Percentiles rank a stretch among this genome's conserved stretches.
Conservation (phyloP, 1,140 invertebrate species). For the Brachystomella parvula region DNA sequence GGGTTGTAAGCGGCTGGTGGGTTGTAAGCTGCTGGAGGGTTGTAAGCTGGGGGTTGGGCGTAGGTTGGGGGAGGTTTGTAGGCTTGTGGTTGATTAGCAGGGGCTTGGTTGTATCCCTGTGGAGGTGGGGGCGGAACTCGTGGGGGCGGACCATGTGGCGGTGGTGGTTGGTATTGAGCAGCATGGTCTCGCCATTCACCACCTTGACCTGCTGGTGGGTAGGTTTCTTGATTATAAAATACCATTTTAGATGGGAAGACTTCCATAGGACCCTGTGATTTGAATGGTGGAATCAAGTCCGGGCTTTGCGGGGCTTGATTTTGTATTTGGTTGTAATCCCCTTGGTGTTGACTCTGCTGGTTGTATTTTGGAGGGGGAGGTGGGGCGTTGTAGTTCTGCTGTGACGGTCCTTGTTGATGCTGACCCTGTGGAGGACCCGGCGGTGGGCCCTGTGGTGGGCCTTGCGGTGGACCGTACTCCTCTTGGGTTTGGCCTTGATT, state of each 20-base stretch:
- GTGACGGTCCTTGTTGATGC: too few relatives aligned
- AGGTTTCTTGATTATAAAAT: constrained; percentile 14
- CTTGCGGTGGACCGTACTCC: not conserved
- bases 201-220: not conserved
- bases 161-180: not conserved
- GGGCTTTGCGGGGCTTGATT: not conserved
- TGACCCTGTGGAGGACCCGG: too few relatives aligned
- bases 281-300: not conserved
- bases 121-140: not conserved
- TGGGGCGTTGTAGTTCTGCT: too few relatives aligned
- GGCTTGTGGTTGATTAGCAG: not conserved
- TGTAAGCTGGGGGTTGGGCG: not conserved
- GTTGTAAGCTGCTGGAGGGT: not conserved
- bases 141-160: not conserved
- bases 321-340: not conserved
- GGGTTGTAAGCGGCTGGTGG: not conserved
- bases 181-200: not conserved
- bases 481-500: too few relatives aligned
- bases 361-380: not conserved
- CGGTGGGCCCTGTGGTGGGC: too few relatives aligned
- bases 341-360: not conserved
- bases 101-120: not conserved
- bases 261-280: not conserved
- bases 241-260: constrained; percentile 21
- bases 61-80: not conserved